Evolutionary conservation across 2,113 vertebrate genomes (phyloP), one percentile per base, ranked within the genome.

Genomic region (Oreotrochilus melanogaster): DNA sequence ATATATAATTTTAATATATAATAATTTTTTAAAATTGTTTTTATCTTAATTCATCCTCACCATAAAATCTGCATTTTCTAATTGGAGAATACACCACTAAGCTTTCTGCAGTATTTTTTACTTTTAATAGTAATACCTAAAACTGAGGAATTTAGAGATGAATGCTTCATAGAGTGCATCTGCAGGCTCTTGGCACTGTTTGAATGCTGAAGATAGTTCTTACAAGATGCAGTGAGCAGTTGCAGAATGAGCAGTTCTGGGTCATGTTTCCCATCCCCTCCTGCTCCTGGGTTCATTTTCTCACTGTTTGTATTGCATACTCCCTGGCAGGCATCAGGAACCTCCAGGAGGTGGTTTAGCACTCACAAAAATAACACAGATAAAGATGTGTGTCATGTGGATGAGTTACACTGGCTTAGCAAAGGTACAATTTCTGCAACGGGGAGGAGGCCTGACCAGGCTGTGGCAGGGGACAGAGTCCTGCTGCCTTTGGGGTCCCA

Each of bases 281-380:
- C 27, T 54, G 23, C 33, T 76, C 10, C 42, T 73, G 33, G 2
- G 11, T 73, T 81, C 37, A 5, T 25, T 2, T 73, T 75, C 30
- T 43, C 23, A 74, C 56, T 0, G 0, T 54, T 70, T 51, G 4
- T 27, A 27, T 74, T 70, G 7, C 0, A 0, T 42, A 19, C 24
- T 80, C 10, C 62, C 17, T 78, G 37, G 11, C 37, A 30, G 8
- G 62, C 56, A 50, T 50, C 2, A 2, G 61, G 62, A 94, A 62
- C 35, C 51, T 75, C 14, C 69, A 11, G 37, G 78, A 74, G 37
- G 14, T 5, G 10, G 30, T 71, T 88, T 66, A 75, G 28, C 25
- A 70, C 30, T 50, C 21, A 23, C 48, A 60, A 78, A 87, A 85
- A 43, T 42, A 76, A 72, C 27, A 25, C 9, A 47, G 51, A 61